A percentile compares a stretch with the other conserved stretches of the same genome.
These are phyloP conservation scores for Tipula vernalis DNA, from an alignment of 2,888 invertebrate genomes.

Conservation along the genomic window DNA sequence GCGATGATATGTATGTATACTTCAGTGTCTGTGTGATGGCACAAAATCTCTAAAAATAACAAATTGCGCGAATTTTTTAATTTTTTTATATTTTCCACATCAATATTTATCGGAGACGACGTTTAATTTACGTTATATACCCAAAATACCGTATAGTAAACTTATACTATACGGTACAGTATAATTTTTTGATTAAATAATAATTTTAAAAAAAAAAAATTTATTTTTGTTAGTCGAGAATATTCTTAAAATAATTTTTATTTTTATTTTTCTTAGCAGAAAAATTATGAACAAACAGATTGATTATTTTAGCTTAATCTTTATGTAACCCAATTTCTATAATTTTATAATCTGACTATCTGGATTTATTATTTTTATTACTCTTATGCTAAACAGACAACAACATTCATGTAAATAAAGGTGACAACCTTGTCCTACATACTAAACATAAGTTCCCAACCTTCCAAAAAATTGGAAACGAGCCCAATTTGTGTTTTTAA, in stretches of 20 bases:
- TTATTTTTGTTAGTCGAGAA: neutral
- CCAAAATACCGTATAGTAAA: neutral
- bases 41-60: neutral
- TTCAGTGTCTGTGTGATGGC: neutral
- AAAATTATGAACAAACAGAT: neutral
- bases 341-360: neutral
- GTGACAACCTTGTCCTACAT: neutral
- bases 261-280: neutral
- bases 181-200: neutral
- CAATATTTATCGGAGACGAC: neutral
- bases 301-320: neutral
- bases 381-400: neutral
- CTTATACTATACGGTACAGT: neutral
- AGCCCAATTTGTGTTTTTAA: neutral
- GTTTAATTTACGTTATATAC: neutral
- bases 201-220: neutral
- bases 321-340: neutral
- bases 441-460: neutral
- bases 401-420: neutral
- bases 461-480: neutral
- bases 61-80: neutral
- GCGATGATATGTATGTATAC: neutral
- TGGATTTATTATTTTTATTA: neutral
- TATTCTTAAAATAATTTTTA: neutral
- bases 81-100: neutral